Conservation (phyloP, 2,888 invertebrate genomes). For the Parnassius apollo region DNA sequence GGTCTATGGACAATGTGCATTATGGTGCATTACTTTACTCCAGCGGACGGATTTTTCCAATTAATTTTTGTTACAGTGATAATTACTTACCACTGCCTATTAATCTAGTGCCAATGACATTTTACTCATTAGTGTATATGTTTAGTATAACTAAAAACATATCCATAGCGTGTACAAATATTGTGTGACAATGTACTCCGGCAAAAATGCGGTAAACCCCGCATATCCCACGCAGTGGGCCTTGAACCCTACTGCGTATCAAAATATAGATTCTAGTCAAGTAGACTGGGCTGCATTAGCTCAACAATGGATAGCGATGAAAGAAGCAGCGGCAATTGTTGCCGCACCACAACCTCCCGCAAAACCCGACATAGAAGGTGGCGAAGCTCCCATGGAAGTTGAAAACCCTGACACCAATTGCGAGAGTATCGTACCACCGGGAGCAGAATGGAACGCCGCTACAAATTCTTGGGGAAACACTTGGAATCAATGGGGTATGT, state of each 20-base stretch:
- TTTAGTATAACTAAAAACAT: slow-evolving; percentile 24
- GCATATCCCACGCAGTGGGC: slow-evolving; percentile 89
- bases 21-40: slow-evolving; percentile 17
- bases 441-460: slow-evolving; percentile 61
- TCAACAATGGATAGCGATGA: slow-evolving; percentile 99
- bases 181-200: slow-evolving; percentile 75
- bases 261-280: slow-evolving; percentile 90
- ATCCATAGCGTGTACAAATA: slow-evolving; percentile 26
- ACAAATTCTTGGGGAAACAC: slow-evolving; percentile 65
- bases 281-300: slow-evolving; percentile 98
- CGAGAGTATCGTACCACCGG: slow-evolving; percentile 53
- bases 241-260: slow-evolving; percentile 89
- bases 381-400: slow-evolving; percentile 94
- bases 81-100: slow-evolving; percentile 27
- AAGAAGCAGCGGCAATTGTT: slow-evolving; percentile 85
- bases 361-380: slow-evolving; percentile 83
- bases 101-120: slow-evolving; percentile 30
- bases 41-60: slow-evolving; percentile 3
- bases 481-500: slow-evolving; percentile 76
- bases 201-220: slow-evolving; percentile 83
- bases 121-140: slow-evolving; percentile 24
- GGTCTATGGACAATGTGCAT: slow-evolving; percentile 29
- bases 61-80: slow-evolving; percentile 18
- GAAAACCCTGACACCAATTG: slow-evolving; percentile 84
- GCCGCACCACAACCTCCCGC: slow-evolving; percentile 83